These are phyloP conservation scores for Lithophane semibrunnea DNA, from an alignment of 2,888 invertebrate genomes.

Conservation along the genomic window DNA sequence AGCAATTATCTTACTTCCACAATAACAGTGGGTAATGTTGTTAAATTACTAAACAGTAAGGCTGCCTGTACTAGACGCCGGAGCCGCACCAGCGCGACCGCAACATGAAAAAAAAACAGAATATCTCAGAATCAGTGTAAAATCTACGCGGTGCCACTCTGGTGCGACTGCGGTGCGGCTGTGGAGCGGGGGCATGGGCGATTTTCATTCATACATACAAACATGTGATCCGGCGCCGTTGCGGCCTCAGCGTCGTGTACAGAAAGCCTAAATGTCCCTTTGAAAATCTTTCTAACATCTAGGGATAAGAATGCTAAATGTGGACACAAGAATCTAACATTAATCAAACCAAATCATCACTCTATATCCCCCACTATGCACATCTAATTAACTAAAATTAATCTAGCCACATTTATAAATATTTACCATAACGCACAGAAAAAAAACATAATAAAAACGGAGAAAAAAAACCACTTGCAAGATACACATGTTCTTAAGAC, in stretches of 20 bases:
- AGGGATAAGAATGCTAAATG: background rate
- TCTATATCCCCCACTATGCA: constrained; percentile 46
- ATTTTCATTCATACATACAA: no score
- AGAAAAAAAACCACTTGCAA: constrained; percentile 18
- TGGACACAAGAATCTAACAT: constrained; percentile 30
- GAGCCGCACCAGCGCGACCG: no score
- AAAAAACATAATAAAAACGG: constrained; percentile 36
- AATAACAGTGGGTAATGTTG: background rate
- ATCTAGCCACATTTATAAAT: constrained; percentile 44
- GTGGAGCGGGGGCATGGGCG: no score
- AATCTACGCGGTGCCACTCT: background rate
- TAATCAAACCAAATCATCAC: constrained; percentile 41
- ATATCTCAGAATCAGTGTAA: no score
- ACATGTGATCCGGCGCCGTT: no score
- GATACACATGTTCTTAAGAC: constrained; percentile 53
- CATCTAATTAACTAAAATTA: constrained; percentile 61
- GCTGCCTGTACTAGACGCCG: no score
- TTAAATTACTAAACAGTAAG: background rate
- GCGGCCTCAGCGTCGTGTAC: no score
- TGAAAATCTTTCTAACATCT: background rate
- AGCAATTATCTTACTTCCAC: background rate
- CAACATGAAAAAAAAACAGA: no score
- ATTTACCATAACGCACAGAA: constrained; percentile 6
- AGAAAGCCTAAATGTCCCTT: background rate
- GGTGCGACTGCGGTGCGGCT: no score